Base-by-base conservation (phyloP, 2,113 vertebrate genomes). In the Dasyprocta punctata region DNA sequence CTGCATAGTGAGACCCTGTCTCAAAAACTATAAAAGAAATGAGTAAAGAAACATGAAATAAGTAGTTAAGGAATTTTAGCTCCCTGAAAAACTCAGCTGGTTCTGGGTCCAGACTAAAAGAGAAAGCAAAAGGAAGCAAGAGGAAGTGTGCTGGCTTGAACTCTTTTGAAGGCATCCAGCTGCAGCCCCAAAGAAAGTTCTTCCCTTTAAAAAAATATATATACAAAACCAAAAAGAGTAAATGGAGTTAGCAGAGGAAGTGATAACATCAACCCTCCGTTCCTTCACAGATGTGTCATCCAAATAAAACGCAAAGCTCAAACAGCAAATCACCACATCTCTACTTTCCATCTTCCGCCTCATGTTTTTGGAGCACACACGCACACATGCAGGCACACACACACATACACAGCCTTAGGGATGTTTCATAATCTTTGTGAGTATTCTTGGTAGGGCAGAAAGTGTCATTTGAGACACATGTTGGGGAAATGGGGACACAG, bases 121-220 rank as follows among this genome's bases (percentile, higher is more conserved):
- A 92, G 83, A 89, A 85, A 63, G 65, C 63, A 90, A 60, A 71
- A 78, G 60, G 58, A n/a, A n/a, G n/a, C n/a, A n/a, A n/a, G n/a
- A 96, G 93, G 95, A 89, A 95, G 58, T 73, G 49, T 73, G 90
- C 84, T 26, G 33, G 58, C 80, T 65, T 82, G 96, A 41, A 67
- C 86, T 84, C 54, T 52, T 87, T 91, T 41, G n/a, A 73, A 89
- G 83, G 73, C 94, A 89, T 80, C 95, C 97, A 97, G 95, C 96
- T 97, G 97, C 80, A 93, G 87, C 61, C 84, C 56, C 90, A 58
- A 30, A 93, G 73, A 92, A 87, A 93, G 67, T 9, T 44, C n/a
- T 95, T 91, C 71, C 65, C 81, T 83, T 88, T 28, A 61, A 61
- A 47, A 36, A 90, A 93, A 93, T 96, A 77, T 6, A n/a, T n/a